Evolutionary conservation across 2,797 vertebrate species (phyloP).

Genomic region (Centroberyx gerrardi): DNA sequence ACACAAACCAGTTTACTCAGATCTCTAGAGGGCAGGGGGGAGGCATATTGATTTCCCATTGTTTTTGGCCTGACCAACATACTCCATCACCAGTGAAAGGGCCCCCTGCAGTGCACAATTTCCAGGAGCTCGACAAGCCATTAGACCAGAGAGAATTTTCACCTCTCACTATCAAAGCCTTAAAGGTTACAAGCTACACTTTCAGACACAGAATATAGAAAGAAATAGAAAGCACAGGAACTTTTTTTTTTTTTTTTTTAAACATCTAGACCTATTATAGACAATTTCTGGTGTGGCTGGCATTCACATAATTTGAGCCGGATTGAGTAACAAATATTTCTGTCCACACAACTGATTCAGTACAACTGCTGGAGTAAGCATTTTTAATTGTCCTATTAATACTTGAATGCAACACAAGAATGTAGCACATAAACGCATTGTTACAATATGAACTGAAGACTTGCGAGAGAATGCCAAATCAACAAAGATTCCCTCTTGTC

Average conservation of each 20-base stretch:
- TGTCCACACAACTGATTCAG: constrained; percentile 19
- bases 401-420: constrained; percentile 45
- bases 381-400: constrained; percentile 55
- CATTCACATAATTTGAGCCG: constrained; percentile 17
- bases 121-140: constrained; percentile 81
- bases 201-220: constrained; percentile 33
- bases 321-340: constrained; percentile 2
- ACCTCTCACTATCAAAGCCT: constrained; percentile 45
- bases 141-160: constrained; percentile 75
- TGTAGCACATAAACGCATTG: constrained; percentile 41
- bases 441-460: constrained; percentile 57
- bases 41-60: constrained; percentile 84
- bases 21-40: constrained; percentile 66
- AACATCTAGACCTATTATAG: background rate
- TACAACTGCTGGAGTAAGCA: constrained; percentile 55
- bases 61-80: constrained; percentile 80
- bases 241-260: constrained; percentile 23
- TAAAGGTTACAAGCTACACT: constrained; percentile 45
- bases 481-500: constrained; percentile 73
- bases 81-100: constrained; percentile 83
- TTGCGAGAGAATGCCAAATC: constrained; percentile 71
- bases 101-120: constrained; percentile 80
- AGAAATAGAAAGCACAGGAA: constrained; percentile 6
- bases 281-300: background rate
- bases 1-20: constrained; percentile 81